Base-by-base conservation (phyloP, 2,797 vertebrate species). In the Chaetophractus vellerosus region DNA sequence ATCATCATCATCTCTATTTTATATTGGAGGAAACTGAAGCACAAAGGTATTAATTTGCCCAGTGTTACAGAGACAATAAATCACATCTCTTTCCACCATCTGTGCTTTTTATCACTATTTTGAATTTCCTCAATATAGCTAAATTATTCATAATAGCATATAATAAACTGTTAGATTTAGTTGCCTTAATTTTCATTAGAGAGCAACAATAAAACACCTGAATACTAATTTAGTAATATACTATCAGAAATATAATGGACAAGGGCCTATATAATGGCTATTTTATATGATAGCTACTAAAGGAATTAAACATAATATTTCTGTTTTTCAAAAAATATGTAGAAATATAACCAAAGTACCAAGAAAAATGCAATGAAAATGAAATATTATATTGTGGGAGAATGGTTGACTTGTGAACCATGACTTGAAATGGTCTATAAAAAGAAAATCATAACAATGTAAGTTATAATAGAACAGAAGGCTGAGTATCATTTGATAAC, bases 301-400 rank as follows among this genome's bases (percentile, higher is more conserved):
- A 28, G 57, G 26, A 74, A 72, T 66, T 64, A 52, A 76, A 71
- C 2, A 41, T 82, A 31, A 28, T 4, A 45, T 88, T 78, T 69
- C 68, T 33, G 21, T 61, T 33, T 24, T 71, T 61, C 88, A 74
- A 31, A 57, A 83, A 38, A 38, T 61, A 71, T 23, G 19, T 88
- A 38, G 18, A 48, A 26, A 95, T 82, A 75, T 45, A 88, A 64
- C 14, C 52, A 88, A 63, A 23, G 33, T 45, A 76, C 14, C 33
- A 71, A 63, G 71, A 83, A 55, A 61, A 21, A 71, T n/a, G 31
- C 38, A 57, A 12, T 38, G 11, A 81, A 72, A 66, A 81, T 94
- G 31, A 72, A 66, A 81, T 94, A 24, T 74, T 66, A 59, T 91
- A 68, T 81, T 87, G 38, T 66, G 59, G n/a, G n/a, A 19, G 23